These are phyloP conservation scores for Corydoras sp. DNA, from an alignment of 2,113 vertebrate species.

Conservation along the genomic window DNA sequence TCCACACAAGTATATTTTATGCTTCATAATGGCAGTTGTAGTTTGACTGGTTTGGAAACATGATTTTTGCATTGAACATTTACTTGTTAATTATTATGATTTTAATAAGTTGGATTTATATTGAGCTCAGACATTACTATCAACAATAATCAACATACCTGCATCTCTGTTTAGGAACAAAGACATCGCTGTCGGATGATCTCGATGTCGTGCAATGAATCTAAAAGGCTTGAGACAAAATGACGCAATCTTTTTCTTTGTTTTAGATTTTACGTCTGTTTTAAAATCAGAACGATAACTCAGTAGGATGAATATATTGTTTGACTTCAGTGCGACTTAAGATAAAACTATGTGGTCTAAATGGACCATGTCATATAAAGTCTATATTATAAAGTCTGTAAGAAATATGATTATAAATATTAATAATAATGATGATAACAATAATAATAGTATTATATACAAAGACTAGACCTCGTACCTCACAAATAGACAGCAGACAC, in stretches of 20 bases:
- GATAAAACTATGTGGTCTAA: constrained; percentile 22
- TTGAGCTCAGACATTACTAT: constrained; percentile 47
- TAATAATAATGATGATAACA: too few species aligned
- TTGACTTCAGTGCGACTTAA: not conserved
- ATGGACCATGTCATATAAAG: not conserved
- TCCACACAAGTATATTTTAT: too few species aligned
- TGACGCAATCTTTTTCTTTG: constrained; percentile 28
- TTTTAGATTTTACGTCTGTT: constrained; percentile 36
- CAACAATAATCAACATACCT: constrained; percentile 65
- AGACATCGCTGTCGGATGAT: constrained; percentile 57
- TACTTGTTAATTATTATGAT: too few species aligned
- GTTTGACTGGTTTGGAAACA: too few species aligned
- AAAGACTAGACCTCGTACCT: too few species aligned
- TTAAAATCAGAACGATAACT: constrained; percentile 28
- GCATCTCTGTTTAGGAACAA: constrained; percentile 61
- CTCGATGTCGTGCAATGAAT: constrained; percentile 61
- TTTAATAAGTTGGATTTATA: too few species aligned
- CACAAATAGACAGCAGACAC: too few species aligned
- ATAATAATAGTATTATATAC: too few species aligned
- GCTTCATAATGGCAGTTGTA: too few species aligned
- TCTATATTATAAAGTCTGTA: not conserved
- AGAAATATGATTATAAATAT: too few species aligned
- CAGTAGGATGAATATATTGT: constrained; percentile 21
- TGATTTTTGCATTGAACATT: not conserved
- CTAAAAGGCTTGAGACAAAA: constrained; percentile 34